phyloP scores from a whole-genome alignment of 2,113 vertebrate species.

The Syngnathoides biaculeatus region DNA sequence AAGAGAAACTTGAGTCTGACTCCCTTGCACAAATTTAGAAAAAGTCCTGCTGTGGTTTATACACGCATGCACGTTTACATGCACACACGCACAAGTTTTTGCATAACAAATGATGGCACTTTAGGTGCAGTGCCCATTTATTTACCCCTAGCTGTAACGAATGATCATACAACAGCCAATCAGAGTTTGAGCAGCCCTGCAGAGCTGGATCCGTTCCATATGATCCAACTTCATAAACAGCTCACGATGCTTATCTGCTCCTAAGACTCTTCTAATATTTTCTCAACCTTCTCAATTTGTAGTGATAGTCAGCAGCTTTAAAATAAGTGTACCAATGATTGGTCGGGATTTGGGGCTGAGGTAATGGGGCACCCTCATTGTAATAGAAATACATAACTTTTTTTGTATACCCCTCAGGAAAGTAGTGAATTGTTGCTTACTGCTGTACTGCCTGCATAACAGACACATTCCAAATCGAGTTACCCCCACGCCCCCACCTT shows the following conservation, averaged over 20 bases:
- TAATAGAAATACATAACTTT: conserved; percentile 84
- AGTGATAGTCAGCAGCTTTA: not conserved
- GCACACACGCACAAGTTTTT: conserved; percentile 31
- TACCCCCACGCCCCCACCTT: conserved; percentile 1
- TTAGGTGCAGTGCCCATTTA: conserved; percentile 71
- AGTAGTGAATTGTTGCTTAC: conserved; percentile 78
- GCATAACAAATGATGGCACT: conserved; percentile 75
- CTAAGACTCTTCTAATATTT: not conserved
- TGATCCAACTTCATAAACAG: conserved; percentile 10
- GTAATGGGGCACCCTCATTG: conserved; percentile 82
- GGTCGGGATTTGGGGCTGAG: conserved; percentile 89
- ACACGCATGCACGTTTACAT: conserved; percentile 11
- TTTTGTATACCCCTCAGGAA: conserved; percentile 77
- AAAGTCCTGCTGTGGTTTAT: conserved; percentile 23
- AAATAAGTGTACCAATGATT: conserved; percentile 75
- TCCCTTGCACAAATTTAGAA: conserved; percentile 3
- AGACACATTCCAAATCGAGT: conserved; percentile 81
- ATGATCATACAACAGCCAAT: conserved; percentile 64
- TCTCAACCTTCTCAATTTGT: conserved; percentile 13
- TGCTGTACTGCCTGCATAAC: conserved; percentile 81
- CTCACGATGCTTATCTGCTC: not conserved
- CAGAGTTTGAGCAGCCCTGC: conserved; percentile 34
- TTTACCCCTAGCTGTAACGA: conserved; percentile 69
- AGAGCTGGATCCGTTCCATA: conserved; percentile 35
- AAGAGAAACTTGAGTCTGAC: conserved; percentile 64